Evolutionary conservation across 2,797 vertebrate genomes (phyloP).

Genomic region (Pelobates cultripes): DNA sequence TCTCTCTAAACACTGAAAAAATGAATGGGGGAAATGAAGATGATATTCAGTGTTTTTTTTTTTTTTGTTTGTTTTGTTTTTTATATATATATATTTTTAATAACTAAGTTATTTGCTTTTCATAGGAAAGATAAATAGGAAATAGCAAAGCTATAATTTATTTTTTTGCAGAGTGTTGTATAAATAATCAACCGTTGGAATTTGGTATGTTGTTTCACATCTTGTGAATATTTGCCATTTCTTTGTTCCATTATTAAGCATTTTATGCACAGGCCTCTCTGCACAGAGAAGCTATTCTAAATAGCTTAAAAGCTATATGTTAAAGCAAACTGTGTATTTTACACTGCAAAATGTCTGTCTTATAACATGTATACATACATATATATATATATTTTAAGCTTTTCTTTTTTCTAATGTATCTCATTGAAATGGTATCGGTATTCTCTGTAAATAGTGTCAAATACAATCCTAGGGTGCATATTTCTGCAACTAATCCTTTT

Average conservation of each 20-base stretch:
- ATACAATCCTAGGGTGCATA: neutral
- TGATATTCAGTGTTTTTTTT: neutral
- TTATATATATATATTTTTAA: neutral
- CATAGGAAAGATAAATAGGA: neutral
- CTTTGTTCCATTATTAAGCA: neutral
- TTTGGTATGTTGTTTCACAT: too few species aligned
- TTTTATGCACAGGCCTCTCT: constrained; percentile 37
- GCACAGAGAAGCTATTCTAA: constrained; percentile 32
- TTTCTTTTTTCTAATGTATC: constrained; percentile 25
- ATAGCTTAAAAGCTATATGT: constrained; percentile 11
- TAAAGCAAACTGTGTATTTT: constrained; percentile 24
- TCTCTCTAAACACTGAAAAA: neutral
- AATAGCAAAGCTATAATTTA: neutral
- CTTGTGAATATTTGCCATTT: too few species aligned
- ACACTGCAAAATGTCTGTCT: neutral
- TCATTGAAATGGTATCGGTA: neutral
- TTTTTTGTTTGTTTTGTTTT: neutral
- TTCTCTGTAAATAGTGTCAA: constrained; percentile 29
- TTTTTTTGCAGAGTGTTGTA: neutral
- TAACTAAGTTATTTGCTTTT: constrained; percentile 31
- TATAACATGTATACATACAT: constrained; percentile 19
- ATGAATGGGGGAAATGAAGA: neutral
- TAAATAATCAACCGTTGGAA: too few species aligned
- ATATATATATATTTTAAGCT: constrained; percentile 22
- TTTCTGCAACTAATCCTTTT: constrained; percentile 24